Evolutionary conservation across 2,113 vertebrate genomes (phyloP).

Genomic region (Cavia aperea): DNA sequence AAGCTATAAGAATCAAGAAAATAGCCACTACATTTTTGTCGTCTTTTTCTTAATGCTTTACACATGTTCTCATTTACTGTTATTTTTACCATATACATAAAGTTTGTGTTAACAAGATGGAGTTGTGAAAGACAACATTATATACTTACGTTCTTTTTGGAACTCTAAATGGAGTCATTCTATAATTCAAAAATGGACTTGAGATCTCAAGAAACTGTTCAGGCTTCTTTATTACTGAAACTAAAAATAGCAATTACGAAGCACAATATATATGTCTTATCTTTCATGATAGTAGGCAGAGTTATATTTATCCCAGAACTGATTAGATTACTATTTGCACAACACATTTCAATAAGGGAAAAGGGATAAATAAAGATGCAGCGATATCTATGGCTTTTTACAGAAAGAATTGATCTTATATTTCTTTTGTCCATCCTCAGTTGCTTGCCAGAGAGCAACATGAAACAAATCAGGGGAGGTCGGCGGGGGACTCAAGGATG

Average conservation of each 20-base stretch:
- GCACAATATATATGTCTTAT: neutral
- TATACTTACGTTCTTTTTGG: slow-evolving; percentile 76
- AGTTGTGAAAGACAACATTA: neutral
- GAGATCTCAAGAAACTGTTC: slow-evolving; percentile 79
- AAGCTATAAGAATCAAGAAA: neutral
- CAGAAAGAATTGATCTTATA: neutral
- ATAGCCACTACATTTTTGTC: neutral
- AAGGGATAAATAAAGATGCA: neutral
- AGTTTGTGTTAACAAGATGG: neutral
- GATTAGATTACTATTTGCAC: neutral
- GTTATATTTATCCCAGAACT: neutral
- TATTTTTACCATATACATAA: neutral
- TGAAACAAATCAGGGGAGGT: neutral
- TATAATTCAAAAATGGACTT: slow-evolving; percentile 79
- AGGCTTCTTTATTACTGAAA: slow-evolving; percentile 66
- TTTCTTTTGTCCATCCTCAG: neutral
- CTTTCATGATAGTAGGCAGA: neutral
- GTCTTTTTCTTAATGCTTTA: neutral
- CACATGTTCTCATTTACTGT: neutral
- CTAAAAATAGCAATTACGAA: slow-evolving; percentile 61
- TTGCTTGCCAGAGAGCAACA: neutral
- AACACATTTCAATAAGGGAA: neutral
- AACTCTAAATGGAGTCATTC: slow-evolving; percentile 65
- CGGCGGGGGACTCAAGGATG: neutral
- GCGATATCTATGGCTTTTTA: neutral